Evolutionary conservation across 1,140 invertebrate genomes (phyloP).

Genomic region (Sitobion miscanthi): DNA sequence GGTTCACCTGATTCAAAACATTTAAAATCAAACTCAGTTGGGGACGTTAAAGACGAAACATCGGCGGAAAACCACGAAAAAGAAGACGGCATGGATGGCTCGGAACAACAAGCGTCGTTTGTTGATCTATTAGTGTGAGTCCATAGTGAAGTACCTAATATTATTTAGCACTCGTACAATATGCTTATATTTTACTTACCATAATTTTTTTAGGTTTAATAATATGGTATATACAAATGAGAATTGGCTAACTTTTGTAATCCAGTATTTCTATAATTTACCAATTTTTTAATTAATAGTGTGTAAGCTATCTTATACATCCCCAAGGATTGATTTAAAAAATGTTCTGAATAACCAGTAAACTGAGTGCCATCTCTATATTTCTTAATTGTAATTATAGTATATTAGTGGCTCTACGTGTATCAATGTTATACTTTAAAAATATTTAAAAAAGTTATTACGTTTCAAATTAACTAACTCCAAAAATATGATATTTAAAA

Average conservation of each 20-base stretch:
- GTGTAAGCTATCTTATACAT: neutral
- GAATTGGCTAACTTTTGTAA: neutral
- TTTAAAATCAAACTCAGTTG: neutral
- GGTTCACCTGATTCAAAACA: constrained; percentile 69
- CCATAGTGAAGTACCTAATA: neutral
- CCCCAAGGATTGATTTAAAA: neutral
- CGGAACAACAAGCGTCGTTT: constrained; percentile 66
- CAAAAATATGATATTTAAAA: too few relatives aligned
- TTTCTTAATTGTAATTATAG: too few relatives aligned
- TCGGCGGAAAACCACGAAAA: neutral
- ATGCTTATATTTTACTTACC: too few relatives aligned
- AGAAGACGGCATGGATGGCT: constrained; percentile 63
- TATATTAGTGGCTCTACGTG: too few relatives aligned
- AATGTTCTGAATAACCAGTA: too few relatives aligned
- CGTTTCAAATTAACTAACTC: too few relatives aligned
- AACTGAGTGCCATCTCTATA: too few relatives aligned
- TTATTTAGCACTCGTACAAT: too few relatives aligned
- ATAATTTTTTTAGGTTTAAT: neutral
- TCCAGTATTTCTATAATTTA: neutral
- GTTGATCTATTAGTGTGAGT: constrained; percentile 77
- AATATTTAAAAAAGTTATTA: too few relatives aligned
- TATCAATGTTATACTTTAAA: too few relatives aligned
- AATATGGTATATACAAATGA: neutral
- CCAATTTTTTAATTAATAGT: too few relatives aligned
- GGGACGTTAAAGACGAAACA: neutral